Base-by-base conservation (phyloP, 2,113 vertebrate species). In the Ornithorhynchus anatinus region DNA sequence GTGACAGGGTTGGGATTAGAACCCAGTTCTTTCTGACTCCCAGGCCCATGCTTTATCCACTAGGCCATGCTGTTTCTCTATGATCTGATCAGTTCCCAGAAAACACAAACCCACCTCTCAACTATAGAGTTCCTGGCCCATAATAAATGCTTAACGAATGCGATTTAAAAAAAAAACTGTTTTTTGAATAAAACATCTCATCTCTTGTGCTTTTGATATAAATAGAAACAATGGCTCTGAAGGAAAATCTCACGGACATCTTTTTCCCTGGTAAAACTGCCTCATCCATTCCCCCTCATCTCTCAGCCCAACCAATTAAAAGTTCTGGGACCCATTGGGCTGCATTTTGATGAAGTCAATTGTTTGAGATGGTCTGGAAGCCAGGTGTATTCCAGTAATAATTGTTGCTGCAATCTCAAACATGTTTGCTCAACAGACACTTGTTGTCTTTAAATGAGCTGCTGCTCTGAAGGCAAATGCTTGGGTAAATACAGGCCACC, bases 291-390 rank as follows among this genome's bases (percentile, higher is more conserved):
- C 58, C 14, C 23, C 6, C 23, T 47, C 27, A 6, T 48, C 25
- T 48, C 45, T 48, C 65, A 8, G 20, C 8, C 52, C 62, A 38
- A 62, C 45, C 29, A 48, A 33, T 66, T 57, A 66, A 10, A 57
- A 47, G 31, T 66, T 68, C 33, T 40, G 20, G 10, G 35, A 56
- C 62, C 59, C 56, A 54, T 19, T 40, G 67, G 69, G n/a, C 51
- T 66, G 72, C 72, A 37, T 52, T 32, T 37, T 58, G 57, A 57
- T 11, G 19, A 52, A 63, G 31, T 47, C 65, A 65, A 75, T 75
- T 76, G 77, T 72, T 69, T 71, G 64, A 13, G 27, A 69, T 57
- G 50, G 54, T 57, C 23, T 72, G 3, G 29, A 31, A 81, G 11
- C 8, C 38, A 48, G 11, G 12, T 63, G n/a, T 72, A 17, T 43